Base-by-base conservation (phyloP, 2,797 vertebrate genomes). In the Moxostoma hubbsi region DNA sequence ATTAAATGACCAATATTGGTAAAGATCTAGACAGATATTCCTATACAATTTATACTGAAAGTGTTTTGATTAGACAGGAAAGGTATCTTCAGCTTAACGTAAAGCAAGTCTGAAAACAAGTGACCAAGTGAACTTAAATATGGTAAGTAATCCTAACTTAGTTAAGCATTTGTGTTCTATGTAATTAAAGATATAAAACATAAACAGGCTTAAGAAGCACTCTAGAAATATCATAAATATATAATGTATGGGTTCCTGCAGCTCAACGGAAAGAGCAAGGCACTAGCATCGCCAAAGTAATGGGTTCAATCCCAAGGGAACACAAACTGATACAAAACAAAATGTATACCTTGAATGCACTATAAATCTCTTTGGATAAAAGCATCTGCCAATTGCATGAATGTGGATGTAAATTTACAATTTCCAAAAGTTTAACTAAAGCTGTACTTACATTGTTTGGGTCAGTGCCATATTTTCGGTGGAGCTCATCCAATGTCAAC, bases 401-500 rank as follows among this genome's bases (percentile, higher is more conserved):
- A 36, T 36, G 36, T 36, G 4, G 4, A 36, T 36, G 36, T 36
- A 36, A 4, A 68, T 59, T 11, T 15, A 63, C 18, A 8, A 54
- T 43, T 24, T 8, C 5, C 0, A 36, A 18, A 55, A 47, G n/a
- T 5, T 5, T 58, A 7, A 11, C 6, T 53, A 66, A 67, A 79
- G 5, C 5, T 77, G 0, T 50, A 88, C 96, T 86, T 90, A 99
- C 98, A 88, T 93, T 93, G 84, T 43, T 90, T 68, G 98, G 87
- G 82, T 99, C 98, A 53, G 96, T 98, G 84, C 95, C 96, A 0
- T 97, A 98, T 92, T 98, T 99, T 82, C 94, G 94, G 85, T 97
- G 94, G 84, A 99, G 95, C 87, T 99, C 98, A 83, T 99, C 98
- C 82, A 99, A 86, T 85, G 93, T 96, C 84, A 99, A 91, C 86